Conservation (phyloP, 2,888 invertebrate species). For the Charanyca ferruginea region DNA sequence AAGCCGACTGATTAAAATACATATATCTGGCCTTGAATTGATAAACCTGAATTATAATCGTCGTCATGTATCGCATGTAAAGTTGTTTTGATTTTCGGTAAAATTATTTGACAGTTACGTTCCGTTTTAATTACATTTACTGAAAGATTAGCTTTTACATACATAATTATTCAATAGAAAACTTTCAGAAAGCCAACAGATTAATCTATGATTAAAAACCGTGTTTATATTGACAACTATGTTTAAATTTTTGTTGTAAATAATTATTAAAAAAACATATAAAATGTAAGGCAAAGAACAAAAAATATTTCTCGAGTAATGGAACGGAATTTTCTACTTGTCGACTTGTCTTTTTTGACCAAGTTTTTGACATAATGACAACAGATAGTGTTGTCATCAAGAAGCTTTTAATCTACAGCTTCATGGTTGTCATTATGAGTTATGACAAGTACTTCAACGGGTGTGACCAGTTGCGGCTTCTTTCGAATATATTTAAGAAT, state of each 20-base stretch:
- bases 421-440: constrained; percentile 17
- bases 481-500: no score
- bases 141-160: neutral
- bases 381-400: no score
- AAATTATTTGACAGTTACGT: constrained; percentile 40
- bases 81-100: constrained; percentile 60
- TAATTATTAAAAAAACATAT: neutral
- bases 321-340: constrained; percentile 20
- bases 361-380: constrained; percentile 22
- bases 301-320: constrained; percentile 10
- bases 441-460: constrained; percentile 1
- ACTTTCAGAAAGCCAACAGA: neutral
- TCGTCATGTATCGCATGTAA: constrained; percentile 60
- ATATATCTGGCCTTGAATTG: constrained; percentile 88
- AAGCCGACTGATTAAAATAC: constrained; percentile 86
- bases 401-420: no score
- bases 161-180: neutral
- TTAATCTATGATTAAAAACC: neutral
- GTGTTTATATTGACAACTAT: neutral
- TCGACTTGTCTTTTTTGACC: constrained; percentile 17
- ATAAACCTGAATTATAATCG: constrained; percentile 80
- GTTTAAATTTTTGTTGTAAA: neutral
- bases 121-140: constrained; percentile 6
- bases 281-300: neutral
- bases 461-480: neutral